These are phyloP conservation scores for Tiliqua scincoides DNA, from an alignment of 2,113 vertebrate species.

Conservation along the genomic window DNA sequence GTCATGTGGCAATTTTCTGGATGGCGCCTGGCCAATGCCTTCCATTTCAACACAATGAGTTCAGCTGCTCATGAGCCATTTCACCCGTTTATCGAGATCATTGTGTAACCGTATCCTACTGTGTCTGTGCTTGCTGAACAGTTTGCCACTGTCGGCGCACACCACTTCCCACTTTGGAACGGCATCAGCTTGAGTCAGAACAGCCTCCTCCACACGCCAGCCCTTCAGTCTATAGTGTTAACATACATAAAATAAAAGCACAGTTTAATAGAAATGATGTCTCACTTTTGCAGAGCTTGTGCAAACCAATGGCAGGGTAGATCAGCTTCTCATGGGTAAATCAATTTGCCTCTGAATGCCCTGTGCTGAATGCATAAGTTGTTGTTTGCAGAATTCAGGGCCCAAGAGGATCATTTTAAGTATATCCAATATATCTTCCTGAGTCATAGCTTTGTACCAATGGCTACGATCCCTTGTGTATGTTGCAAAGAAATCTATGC, in stretches of 20 bases:
- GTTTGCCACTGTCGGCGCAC: neutral
- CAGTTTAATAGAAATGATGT: too few relatives aligned
- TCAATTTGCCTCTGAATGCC: neutral
- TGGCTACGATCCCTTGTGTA: too few relatives aligned
- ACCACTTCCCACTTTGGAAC: conserved; percentile 5
- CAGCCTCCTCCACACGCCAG: neutral
- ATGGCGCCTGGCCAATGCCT: neutral
- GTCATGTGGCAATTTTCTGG: neutral
- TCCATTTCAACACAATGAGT: neutral
- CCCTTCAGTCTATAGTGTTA: too few relatives aligned
- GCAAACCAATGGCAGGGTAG: neutral
- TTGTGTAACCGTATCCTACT: neutral
- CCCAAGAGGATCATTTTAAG: neutral
- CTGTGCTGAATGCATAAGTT: neutral
- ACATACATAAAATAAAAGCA: too few relatives aligned
- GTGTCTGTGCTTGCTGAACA: conserved; percentile 22
- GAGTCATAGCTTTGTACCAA: neutral
- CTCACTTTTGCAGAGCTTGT: neutral
- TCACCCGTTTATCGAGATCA: conserved; percentile 22
- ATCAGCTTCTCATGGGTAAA: neutral
- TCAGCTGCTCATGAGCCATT: conserved; percentile 20
- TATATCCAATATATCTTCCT: neutral
- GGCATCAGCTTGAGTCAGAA: conserved; percentile 1
- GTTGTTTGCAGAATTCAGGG: neutral
- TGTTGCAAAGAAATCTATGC: too few relatives aligned